Percentiles rank a stretch among this genome's conserved stretches.
phyloP scores from a whole-genome alignment of 2,888 invertebrate genomes.

The Seladonia tumulorum region DNA sequence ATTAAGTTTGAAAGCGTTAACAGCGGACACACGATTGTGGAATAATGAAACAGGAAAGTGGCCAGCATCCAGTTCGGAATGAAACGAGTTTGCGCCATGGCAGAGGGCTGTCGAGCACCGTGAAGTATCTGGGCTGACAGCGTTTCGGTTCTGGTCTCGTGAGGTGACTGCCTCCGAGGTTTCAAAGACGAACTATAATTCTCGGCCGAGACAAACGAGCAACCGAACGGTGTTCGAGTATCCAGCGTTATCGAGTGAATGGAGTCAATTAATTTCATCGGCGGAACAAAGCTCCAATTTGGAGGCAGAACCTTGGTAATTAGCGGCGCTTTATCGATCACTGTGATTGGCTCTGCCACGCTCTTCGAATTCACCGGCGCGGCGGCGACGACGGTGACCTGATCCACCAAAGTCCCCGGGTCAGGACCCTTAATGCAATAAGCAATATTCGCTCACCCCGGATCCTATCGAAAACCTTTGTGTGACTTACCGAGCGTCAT shows the following conservation, averaged over 20 bases:
- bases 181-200: slow-evolving; percentile 65
- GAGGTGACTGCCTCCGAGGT: slow-evolving; percentile 40
- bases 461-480: slow-evolving; percentile 41
- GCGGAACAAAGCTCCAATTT: slow-evolving; percentile 79
- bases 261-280: slow-evolving; percentile 78
- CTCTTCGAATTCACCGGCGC: slow-evolving; percentile 39
- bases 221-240: slow-evolving; percentile 62
- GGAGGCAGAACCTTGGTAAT: slow-evolving; percentile 76
- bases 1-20: background rate
- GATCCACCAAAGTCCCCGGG: slow-evolving; percentile 60
- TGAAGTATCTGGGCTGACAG: slow-evolving; percentile 19
- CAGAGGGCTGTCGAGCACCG: background rate
- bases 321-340: slow-evolving; percentile 81
- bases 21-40: background rate
- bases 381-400: slow-evolving; percentile 22
- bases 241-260: slow-evolving; percentile 76
- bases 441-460: slow-evolving; percentile 57
- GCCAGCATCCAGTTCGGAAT: background rate
- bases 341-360: slow-evolving; percentile 70
- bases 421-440: slow-evolving; percentile 66
- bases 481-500: slow-evolving; percentile 28
- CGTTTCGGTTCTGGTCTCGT: slow-evolving; percentile 33
- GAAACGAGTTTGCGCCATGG: background rate
- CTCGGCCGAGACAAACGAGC: slow-evolving; percentile 57
- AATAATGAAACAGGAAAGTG: background rate